Evolutionary conservation across 2,113 vertebrate species (phyloP), one percentile per base, ranked within the genome.

Genomic region (Perca fluviatilis): DNA sequence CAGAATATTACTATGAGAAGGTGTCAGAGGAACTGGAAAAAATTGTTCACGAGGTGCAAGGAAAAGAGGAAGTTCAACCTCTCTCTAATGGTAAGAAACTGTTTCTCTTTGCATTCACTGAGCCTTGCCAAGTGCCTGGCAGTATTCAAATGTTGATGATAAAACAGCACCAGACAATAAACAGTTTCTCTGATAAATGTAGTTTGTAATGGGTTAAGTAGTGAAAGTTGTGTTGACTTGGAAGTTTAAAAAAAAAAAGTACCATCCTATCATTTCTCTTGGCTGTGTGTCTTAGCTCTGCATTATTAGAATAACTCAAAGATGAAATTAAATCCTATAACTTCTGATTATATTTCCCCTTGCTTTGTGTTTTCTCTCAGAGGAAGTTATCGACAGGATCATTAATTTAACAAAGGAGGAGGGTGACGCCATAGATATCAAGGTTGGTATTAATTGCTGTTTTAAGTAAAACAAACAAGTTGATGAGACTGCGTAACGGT

Each of bases 391-490:
- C 87, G 85, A 86, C 82, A 93, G 92, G 77, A 96, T 99, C 2
- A 95, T 96, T 3, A 83, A 82, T 18, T 65, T 97, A 77, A 96
- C 97, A 36, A 96, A 94, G 74, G 87, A 89, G 0, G 74, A 96
- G 60, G 97, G 97, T 0, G 95, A 97, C 16, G 91, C 93, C 62
- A 93, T 97, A 50, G 93, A 97, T n/a, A 69, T 71, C 33, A 95
- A 97, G 97, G 98, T 99, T 50, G 89, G 95, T 78, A 12, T 67
- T 81, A 27, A 73, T 27, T 8, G 6, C 21, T 72, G 51, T 49
- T 30, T 47, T 23, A 30, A 15, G 27, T 18, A 13, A 25, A 14
- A 40, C 3, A 61, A 51, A 60, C 25, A 11, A 43, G 40, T 43
- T 43, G 10, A 43, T 43, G 10, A 43, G 40, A 36, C 14, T 25